Conservation (phyloP, 1,140 invertebrate genomes). For the Drosophila sechellia region DNA sequence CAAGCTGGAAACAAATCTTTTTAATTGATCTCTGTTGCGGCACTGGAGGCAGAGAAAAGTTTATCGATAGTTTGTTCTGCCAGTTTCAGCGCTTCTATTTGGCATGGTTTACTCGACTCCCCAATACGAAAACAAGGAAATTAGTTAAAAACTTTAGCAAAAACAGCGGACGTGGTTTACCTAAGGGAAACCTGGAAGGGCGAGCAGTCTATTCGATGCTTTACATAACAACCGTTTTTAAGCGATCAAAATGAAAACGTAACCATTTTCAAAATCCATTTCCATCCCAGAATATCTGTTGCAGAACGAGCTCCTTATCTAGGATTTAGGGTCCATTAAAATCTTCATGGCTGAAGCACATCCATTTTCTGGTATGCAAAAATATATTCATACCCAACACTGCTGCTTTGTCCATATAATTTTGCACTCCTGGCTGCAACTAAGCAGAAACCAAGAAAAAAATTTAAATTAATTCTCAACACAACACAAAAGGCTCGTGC, state of each 20-base stretch:
- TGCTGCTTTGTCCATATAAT: slow-evolving; percentile 10
- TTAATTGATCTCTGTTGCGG: slow-evolving; percentile 63
- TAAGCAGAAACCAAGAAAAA: slow-evolving; percentile 33
- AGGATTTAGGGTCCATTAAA: slow-evolving; percentile 9
- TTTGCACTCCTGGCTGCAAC: slow-evolving; percentile 20
- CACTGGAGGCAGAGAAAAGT: slow-evolving; percentile 42
- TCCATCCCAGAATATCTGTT: neutral
- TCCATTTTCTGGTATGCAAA: slow-evolving; percentile 3
- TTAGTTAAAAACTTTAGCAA: slow-evolving; percentile 74
- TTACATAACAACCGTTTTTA: slow-evolving; percentile 4
- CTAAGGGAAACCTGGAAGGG: slow-evolving; percentile 14
- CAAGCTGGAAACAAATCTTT: slow-evolving; percentile 65
- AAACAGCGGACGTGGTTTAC: slow-evolving; percentile 57
- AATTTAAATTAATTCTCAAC: slow-evolving; percentile 33
- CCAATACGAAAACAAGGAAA: slow-evolving; percentile 68
- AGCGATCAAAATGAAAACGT: slow-evolving; percentile 3
- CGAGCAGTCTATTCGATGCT: slow-evolving; percentile 3
- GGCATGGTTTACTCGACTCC: slow-evolving; percentile 23
- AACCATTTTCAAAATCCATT: slow-evolving; percentile 8
- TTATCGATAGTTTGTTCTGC: slow-evolving; percentile 51
- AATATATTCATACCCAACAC: slow-evolving; percentile 1
- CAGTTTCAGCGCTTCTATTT: slow-evolving; percentile 58
- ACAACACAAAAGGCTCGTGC: slow-evolving; percentile 16
- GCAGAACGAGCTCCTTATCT: too few species aligned
- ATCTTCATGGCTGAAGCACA: neutral